Evolutionary conservation across 2,797 vertebrate species (phyloP), one percentile per base, ranked within the genome.

Genomic region (Enteromius treurensis): DNA sequence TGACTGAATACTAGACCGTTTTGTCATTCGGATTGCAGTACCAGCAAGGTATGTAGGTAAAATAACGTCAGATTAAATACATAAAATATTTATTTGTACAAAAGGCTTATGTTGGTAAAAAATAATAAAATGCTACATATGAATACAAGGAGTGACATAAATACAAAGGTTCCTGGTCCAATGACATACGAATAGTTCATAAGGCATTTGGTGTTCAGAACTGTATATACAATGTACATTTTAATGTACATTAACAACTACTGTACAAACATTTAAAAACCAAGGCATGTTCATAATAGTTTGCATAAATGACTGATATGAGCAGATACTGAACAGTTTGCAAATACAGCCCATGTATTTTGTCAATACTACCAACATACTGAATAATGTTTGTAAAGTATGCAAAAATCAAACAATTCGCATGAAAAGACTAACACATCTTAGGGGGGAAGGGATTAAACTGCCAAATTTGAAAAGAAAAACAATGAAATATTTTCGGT

Each of bases 41-140:
- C 53, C 21, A n/a, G 8, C 7, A n/a, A 55, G 19, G 7, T 9
- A n/a, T 55, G 8, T n/a, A 9, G 1, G 21, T 55, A 19, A 55
- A 55, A 65, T 32, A 32, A 62, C 74, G 37, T 80, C 13, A 13
- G 42, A 29, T 88, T 90, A 93, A 93, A 95, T 95, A 95, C 92
- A 92, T 92, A 95, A 95, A 95, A 95, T 95, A 95, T 95, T 95
- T 95, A 95, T 95, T 95, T 88, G 91, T 93, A 93, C 89, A 93
- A 93, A 93, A 93, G 85, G 89, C 89, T 94, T 94, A 94, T 91
- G 93, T 87, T 89, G 91, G 89, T 94, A 93, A 87, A 94, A 95
- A 88, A 90, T 0, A 82, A 82, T 82, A 83, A 93, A 94, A 93
- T 95, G 94, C 95, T 95, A 95, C 95, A 95, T 94, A 91, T 89